Evolutionary conservation across 2,797 vertebrate species (phyloP), one percentile per base, ranked within the genome.

Genomic region (Lacerta bilineata): DNA sequence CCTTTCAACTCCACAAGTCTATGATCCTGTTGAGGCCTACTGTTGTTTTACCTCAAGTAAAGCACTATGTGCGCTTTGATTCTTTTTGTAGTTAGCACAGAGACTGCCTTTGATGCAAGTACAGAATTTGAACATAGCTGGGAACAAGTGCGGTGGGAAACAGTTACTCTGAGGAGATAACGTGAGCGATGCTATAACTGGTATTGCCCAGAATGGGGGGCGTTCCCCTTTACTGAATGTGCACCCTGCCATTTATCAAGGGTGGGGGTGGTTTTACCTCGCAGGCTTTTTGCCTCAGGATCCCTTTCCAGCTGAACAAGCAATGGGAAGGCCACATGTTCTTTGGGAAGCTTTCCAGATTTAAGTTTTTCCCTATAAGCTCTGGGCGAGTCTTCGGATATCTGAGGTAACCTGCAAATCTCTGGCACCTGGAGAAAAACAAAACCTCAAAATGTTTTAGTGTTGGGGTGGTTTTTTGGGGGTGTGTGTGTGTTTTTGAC

Each of bases 341-440:
- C 92, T 61, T 93, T 77, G 83, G 92, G 94, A 39, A 86, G 88
- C 77, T 96, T 90, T 74, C 4, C 85, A 41, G n/a, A 80, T 85
- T 92, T 95, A 88, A 91, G 41, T 20, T 83, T 77, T 90, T 90
- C 91, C 87, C 87, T 93, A 55, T 89, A 93, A 89, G 59, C n/a
- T 33, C 59, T 83, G 18, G 64, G 41, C 86, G 74, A 36, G 59
- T 93, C 84, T 93, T 95, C 92, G 76, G 85, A 91, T 91, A 94
- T 82, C 80, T 90, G 89, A 86, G 95, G 95, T 85, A 96, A 95
- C 90, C 93, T 96, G 88, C 95, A 76, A 84, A 89, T 46, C 79
- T 94, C 93, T 91, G 90, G 43, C 72, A 59, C 92, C 94, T 91
- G 66, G 59, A 92, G 80, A 91, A 94, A 96, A 94, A 94, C 82